Conservation (phyloP, 2,113 vertebrate genomes). For the Pseudorasbora parva region DNA sequence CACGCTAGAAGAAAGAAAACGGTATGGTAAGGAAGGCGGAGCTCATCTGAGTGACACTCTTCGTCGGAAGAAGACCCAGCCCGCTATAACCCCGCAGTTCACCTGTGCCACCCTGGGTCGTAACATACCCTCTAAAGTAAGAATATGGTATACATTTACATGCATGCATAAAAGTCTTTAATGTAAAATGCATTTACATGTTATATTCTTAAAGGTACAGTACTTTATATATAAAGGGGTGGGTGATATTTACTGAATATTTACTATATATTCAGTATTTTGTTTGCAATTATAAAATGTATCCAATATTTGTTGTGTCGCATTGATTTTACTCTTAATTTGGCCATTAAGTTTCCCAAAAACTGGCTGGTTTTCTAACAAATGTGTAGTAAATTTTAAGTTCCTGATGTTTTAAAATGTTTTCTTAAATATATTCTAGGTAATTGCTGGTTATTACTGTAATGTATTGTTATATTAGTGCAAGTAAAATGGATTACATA, state of each 20-base stretch:
- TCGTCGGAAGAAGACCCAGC: conserved; percentile 84
- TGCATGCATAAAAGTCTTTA: background rate
- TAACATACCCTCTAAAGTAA: conserved; percentile 79
- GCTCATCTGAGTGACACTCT: conserved; percentile 88
- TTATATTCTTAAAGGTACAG: background rate
- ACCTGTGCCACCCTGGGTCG: conserved; percentile 87
- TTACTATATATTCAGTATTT: background rate
- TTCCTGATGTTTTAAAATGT: background rate
- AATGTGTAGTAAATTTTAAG: background rate
- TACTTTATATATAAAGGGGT: background rate
- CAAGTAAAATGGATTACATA: background rate
- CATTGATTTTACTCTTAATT: background rate
- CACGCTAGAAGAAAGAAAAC: conserved; percentile 88
- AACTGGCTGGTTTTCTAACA: background rate
- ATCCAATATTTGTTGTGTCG: background rate
- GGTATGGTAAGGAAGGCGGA: conserved; percentile 71
- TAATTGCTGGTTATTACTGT: background rate
- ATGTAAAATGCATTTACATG: background rate
- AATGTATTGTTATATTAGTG: background rate
- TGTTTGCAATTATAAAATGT: background rate
- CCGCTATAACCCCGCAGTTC: conserved; percentile 80
- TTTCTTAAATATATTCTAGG: background rate
- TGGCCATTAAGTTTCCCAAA: background rate
- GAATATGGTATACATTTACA: background rate
- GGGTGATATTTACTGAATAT: background rate